Base-by-base conservation (phyloP, 1,140 invertebrate genomes). In the Eupristina koningsbergeri region DNA sequence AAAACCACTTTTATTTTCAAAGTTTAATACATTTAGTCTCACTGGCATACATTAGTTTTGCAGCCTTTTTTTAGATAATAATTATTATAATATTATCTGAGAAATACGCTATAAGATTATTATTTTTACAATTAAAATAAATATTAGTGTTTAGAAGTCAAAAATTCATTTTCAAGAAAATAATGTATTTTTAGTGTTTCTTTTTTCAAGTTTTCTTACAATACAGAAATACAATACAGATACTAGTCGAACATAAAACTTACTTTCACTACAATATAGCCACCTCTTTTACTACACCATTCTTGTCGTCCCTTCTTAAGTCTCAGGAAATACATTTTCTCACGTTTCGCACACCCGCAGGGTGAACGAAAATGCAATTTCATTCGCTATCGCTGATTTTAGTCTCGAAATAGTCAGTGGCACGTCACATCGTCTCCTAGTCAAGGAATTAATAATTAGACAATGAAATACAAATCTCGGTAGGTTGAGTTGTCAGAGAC, bases 281-380 rank as follows among this genome's bases (percentile, higher is more conserved):
- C 36, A 3, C 41, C n/a, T n/a, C n/a, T 13, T 41, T 26, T 36
- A 22, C 73, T 0, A 29, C 8, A 9, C 2, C 41, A 5, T 29
- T 39, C 9, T 34, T 7, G 9, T 31, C 22, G n/a, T 11, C 39
- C 36, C 67, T n/a, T 8, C 58, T 41, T 81, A 81, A 81, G 80
- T 63, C 80, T 50, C 80, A 13, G n/a, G 39, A 75, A 29, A 0
- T 29, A 45, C 41, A 74, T 69, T 83, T 69, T 69, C 73, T 83
- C 81, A 83, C 81, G 81, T 83, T 67, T 75, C 45, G 81, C 81
- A 77, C 81, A 76, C 73, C 81, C 73, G 61, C 74, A 11, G 81
- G 11, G 73, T 61, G 74, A 6, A 8, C 64, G 61, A 29, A 75
- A 82, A 82, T 77, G 81, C 81, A 77, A 83, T 83, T 77, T 83